A percentile compares a stretch with the other conserved stretches of the same genome.
These are phyloP conservation scores for Rotaria macrura DNA, from an alignment of 2,888 invertebrate genomes.

Conservation along the genomic window DNA sequence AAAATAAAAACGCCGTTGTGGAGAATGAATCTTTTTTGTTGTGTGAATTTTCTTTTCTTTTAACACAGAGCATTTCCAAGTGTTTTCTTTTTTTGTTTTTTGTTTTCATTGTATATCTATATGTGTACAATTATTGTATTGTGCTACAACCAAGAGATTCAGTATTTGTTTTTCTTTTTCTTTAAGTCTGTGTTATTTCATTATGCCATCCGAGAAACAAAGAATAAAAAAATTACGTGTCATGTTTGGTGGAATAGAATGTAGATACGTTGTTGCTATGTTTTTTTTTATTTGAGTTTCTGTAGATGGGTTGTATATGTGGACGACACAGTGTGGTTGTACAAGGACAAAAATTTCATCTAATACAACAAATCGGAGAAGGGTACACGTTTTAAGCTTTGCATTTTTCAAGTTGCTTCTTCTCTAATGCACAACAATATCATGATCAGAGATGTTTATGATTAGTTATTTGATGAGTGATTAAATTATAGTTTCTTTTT, in stretches of 20 bases:
- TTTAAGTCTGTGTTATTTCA: neutral
- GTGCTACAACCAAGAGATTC: neutral
- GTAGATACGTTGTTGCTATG: neutral
- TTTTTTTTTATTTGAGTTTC: neutral
- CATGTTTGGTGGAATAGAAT: neutral
- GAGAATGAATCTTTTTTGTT: conserved; percentile 11
- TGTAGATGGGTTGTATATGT: neutral
- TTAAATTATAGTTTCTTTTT: too few relatives aligned
- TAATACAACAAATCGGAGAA: neutral
- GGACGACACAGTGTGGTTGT: neutral
- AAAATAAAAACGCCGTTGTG: too few relatives aligned
- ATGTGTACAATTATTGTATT: neutral
- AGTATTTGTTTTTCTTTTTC: conserved; percentile 20
- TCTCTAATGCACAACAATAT: neutral
- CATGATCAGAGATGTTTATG: too few relatives aligned
- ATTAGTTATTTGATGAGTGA: too few relatives aligned
- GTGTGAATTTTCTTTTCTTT: neutral
- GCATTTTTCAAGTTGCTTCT: neutral
- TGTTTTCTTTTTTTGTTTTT: neutral
- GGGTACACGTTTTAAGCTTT: neutral
- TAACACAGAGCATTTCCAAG: neutral
- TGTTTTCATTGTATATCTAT: neutral
- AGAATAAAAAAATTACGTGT: neutral
- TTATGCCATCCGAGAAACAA: neutral
- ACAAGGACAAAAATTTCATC: conserved; percentile 14